These are phyloP conservation scores for Percopsis omiscomaycus DNA, from an alignment of 2,797 vertebrate species.

Conservation along the genomic window DNA sequence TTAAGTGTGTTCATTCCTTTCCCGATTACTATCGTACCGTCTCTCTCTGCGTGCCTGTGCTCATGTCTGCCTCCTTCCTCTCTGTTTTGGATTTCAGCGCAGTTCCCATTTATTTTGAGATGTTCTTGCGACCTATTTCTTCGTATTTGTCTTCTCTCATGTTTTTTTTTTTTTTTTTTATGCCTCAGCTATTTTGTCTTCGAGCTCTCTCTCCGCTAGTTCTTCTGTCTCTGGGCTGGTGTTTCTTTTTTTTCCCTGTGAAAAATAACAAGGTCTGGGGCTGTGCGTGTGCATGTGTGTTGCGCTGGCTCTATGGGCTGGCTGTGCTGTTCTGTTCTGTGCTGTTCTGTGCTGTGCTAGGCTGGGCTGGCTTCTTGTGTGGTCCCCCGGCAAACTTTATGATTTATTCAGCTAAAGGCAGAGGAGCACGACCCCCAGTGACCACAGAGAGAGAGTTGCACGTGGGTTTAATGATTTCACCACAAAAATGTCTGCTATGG, in stretches of 20 bases:
- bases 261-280: conserved; percentile 89
- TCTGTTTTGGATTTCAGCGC: not conserved
- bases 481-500: conserved; percentile 99
- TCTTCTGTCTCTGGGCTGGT: conserved; percentile 59
- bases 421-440: conserved; percentile 99
- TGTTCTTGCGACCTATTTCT: conserved; percentile 12
- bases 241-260: conserved; percentile 58
- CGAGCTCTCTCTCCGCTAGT: conserved; percentile 36
- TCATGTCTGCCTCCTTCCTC: not conserved
- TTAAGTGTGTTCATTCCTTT: conserved; percentile 12
- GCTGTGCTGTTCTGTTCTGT: conserved; percentile 51
- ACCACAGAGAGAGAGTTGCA: conserved; percentile 99
- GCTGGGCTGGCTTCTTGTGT: conserved; percentile 92
- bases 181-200: conserved; percentile 39
- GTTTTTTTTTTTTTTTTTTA: conserved; percentile 27
- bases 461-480: conserved; percentile 99
- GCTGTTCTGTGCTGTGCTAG: conserved; percentile 63
- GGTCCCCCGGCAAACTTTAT: conserved; percentile 98
- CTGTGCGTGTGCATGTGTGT: conserved; percentile 74
- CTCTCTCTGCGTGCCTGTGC: not conserved
- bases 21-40: conserved; percentile 1
- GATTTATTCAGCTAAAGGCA: conserved; percentile 99
- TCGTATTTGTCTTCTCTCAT: conserved; percentile 19
- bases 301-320: conserved; percentile 66
- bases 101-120: not conserved